Evolutionary conservation across 2,888 invertebrate species (phyloP), one percentile per base, ranked within the genome.

Genomic region (Clivina fossor): DNA sequence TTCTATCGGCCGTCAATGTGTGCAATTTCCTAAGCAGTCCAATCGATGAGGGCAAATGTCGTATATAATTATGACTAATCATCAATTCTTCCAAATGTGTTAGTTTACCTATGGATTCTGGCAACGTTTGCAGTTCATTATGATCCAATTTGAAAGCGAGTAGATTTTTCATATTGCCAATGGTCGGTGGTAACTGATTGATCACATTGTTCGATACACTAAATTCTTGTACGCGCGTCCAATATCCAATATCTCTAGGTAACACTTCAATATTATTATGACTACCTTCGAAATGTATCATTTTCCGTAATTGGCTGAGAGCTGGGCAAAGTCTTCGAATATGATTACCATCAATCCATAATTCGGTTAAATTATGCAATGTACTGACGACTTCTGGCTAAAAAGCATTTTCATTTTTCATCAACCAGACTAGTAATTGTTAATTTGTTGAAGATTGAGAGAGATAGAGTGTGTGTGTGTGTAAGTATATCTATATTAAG

Each of bases 1-100:
- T 96, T 70, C 91, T 90, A 76, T 95, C 94, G 58, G 88, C 81
- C 71, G 92, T 90, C n/a, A 96, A 79, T 64, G 90, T 91, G 61
- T 89, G 84, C 50, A 96, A 75, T 73, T 90, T 91, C 56, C 91
- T 79, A 61, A 96, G 77, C 60, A 93, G 81, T 20, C 96, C 96
- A 68, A 96, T 85, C 13, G 90, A 89, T 56, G 84, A 81, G 33
- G 96, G 94, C 58, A 96, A 75, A 64, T 82, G 82, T 65, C 84
- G 82, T 62, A 96, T 76, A 66, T 86, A 85, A 74, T 96, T 96
- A 70, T 88, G 85, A 76, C 90, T 87, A 13, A 90, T 75, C 76
- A 88, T 87, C 58, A 91, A 75, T 72, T 91, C 90, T 74, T 90
- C 89, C 60, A 96, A 78, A 70, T 84, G 86, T 58, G 81, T 78